phyloP scores from a whole-genome alignment of 2,113 vertebrate genomes.

The Austrofundulus limnaeus region DNA sequence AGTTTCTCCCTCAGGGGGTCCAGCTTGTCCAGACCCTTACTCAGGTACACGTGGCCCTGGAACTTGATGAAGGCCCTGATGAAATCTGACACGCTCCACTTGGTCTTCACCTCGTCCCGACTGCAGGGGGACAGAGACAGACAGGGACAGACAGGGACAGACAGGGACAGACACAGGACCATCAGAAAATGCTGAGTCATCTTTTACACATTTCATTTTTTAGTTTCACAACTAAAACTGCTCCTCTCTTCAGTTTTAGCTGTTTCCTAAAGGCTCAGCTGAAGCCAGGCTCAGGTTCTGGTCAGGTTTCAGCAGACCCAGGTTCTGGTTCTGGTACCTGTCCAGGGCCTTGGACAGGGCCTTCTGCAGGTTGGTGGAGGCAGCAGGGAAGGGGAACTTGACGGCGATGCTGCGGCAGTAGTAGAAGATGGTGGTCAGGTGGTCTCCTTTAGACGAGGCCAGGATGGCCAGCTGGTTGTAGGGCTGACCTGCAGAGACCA shows the following conservation, averaged over 20 bases:
- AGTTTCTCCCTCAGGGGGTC: constrained; percentile 90
- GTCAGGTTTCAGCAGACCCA: too few relatives aligned
- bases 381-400: constrained; percentile 98
- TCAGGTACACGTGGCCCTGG: constrained; percentile 97
- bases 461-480: constrained; percentile 99
- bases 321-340: too few relatives aligned
- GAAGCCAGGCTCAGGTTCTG: too few relatives aligned
- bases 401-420: constrained; percentile 99
- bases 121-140: too few relatives aligned
- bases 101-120: constrained; percentile 95
- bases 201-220: too few relatives aligned
- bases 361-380: constrained; percentile 98
- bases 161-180: background rate
- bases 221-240: too few relatives aligned
- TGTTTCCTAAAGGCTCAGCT: too few relatives aligned
- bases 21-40: constrained; percentile 93
- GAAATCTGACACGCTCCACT: constrained; percentile 96
- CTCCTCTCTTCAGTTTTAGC: too few relatives aligned
- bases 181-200: too few relatives aligned
- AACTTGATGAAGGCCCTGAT: constrained; percentile 98
- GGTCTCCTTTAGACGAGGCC: constrained; percentile 98
- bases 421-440: constrained; percentile 99
- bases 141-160: too few relatives aligned
- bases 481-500: constrained; percentile 91
- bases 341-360: constrained; percentile 99